Conservation (phyloP, 2,888 invertebrate genomes). For the Thecocarcelia acutangulata region DNA sequence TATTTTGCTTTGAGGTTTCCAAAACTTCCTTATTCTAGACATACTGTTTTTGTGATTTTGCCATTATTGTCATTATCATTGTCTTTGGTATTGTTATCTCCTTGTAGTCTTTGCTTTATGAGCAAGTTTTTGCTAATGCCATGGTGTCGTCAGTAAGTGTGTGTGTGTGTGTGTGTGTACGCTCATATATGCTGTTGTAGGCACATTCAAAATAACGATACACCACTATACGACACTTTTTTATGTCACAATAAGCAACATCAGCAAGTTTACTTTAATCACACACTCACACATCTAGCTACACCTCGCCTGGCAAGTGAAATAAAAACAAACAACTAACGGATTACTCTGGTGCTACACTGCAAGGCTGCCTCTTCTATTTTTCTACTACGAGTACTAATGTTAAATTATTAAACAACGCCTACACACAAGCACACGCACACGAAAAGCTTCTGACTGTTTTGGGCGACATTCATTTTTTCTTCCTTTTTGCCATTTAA, state of each 20-base stretch:
- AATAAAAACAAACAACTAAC: constrained; percentile 15
- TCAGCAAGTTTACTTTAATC: constrained; percentile 63
- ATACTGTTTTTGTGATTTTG: constrained; percentile 19
- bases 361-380: constrained; percentile 15
- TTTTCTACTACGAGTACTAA: constrained; percentile 4
- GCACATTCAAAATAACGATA: constrained; percentile 56
- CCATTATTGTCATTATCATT: constrained; percentile 43
- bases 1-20: no score
- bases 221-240: constrained; percentile 44
- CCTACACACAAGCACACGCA: not conserved
- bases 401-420: not conserved
- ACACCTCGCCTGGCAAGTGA: not conserved
- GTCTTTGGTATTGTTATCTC: constrained; percentile 19
- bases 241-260: constrained; percentile 62
- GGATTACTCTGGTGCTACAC: constrained; percentile 35
- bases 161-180: no score
- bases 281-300: constrained; percentile 7
- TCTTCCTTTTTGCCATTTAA: constrained; percentile 10
- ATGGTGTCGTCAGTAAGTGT: not conserved
- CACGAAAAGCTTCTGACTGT: constrained; percentile 19
- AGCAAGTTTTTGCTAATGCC: not conserved
- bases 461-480: not conserved
- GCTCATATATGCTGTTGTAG: not conserved
- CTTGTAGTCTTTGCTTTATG: constrained; percentile 9
- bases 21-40: not conserved